Evolutionary conservation across 1,140 invertebrate genomes (phyloP).

Genomic region (Halictus rubicundus): DNA sequence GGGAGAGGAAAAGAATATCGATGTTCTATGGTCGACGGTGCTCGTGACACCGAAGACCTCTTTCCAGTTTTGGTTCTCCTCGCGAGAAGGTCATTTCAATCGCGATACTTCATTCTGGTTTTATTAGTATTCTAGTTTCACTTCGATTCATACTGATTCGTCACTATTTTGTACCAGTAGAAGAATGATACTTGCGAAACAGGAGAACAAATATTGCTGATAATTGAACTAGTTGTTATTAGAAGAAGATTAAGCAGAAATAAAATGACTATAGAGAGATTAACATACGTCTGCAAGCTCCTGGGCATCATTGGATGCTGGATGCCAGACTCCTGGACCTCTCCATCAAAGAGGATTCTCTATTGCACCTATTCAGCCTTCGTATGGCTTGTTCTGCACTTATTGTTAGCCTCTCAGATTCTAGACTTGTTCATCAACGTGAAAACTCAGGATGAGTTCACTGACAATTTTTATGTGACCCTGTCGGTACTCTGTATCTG

Average conservation of each 20-base stretch:
- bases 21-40: not conserved
- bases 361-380: constrained; percentile 17
- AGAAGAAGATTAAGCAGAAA: too few species aligned
- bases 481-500: constrained; percentile 41
- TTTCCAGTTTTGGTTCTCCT: not conserved
- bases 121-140: too few species aligned
- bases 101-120: too few species aligned
- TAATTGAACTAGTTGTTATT: too few species aligned
- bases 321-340: constrained; percentile 23
- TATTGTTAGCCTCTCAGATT: not conserved
- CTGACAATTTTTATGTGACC: constrained; percentile 57
- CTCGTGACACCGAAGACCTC: not conserved
- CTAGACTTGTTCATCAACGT: constrained; percentile 27
- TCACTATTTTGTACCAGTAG: too few species aligned
- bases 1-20: not conserved
- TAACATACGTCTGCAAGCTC: constrained; percentile 16
- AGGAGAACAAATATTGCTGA: too few species aligned
- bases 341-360: not conserved
- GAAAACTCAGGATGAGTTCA: constrained; percentile 39
- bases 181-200: not conserved
- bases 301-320: constrained; percentile 29
- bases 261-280: not conserved
- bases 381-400: not conserved
- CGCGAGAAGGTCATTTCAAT: not conserved
- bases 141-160: too few species aligned